Evolutionary conservation across 2,113 vertebrate genomes (phyloP).

Genomic region (Apus apus): DNA sequence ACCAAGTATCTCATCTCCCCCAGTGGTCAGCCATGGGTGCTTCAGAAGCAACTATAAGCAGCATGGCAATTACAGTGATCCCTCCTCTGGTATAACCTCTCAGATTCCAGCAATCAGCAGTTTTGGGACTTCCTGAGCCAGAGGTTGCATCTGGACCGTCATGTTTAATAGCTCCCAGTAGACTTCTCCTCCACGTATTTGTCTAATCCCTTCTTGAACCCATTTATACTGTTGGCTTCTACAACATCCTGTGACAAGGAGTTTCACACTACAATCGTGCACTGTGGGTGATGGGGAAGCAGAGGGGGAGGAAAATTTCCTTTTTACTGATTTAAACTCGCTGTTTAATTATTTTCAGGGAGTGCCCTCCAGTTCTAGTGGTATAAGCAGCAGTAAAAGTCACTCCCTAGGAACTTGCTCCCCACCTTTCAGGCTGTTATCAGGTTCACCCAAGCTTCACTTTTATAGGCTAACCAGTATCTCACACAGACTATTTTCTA

Average conservation of each 20-base stretch:
- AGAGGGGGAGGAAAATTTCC: not conserved
- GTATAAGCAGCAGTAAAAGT: not conserved
- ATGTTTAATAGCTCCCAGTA: constrained; percentile 40
- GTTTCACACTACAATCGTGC: not conserved
- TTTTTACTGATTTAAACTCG: not conserved
- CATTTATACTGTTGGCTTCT: constrained; percentile 43
- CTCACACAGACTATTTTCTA: not conserved
- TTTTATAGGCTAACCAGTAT: not conserved
- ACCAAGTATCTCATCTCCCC: not conserved
- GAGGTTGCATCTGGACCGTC: constrained; percentile 62
- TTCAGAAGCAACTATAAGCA: constrained; percentile 4
- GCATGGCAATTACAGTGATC: constrained; percentile 40
- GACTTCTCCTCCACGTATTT: constrained; percentile 36
- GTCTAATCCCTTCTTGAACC: constrained; percentile 58
- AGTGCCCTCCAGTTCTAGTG: not conserved
- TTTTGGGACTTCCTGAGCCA: constrained; percentile 51
- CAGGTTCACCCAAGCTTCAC: not conserved
- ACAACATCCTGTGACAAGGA: constrained; percentile 49
- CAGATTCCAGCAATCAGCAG: constrained; percentile 52
- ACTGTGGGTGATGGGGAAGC: not conserved
- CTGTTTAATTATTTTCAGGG: not conserved
- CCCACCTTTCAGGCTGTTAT: not conserved
- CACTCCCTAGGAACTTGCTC: not conserved
- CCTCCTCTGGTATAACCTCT: constrained; percentile 34
- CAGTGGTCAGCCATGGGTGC: not conserved